These are phyloP conservation scores for Sialis lutaria DNA, from an alignment of 2,888 invertebrate genomes.

Conservation along the genomic window DNA sequence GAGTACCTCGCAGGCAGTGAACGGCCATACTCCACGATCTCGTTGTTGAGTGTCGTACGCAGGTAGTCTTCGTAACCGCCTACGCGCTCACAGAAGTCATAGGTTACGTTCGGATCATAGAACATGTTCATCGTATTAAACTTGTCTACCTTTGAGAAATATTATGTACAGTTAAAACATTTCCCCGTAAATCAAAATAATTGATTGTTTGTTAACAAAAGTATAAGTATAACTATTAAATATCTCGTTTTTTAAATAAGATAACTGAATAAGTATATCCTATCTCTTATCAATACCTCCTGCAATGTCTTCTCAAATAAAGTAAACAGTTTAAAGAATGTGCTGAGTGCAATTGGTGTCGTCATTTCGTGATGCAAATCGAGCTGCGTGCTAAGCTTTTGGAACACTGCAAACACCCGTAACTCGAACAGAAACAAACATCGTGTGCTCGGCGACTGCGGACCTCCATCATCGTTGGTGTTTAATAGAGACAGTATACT, in stretches of 20 bases:
- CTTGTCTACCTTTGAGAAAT: too few species aligned
- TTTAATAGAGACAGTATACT: neutral
- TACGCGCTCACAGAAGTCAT: conserved; percentile 4
- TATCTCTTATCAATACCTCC: neutral
- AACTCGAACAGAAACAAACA: conserved; percentile 2
- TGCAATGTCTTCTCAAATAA: neutral
- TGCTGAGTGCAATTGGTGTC: conserved; percentile 1
- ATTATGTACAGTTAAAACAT: too few species aligned
- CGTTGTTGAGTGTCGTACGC: neutral
- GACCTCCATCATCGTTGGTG: neutral
- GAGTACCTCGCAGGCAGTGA: too few species aligned
- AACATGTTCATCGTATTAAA: too few species aligned
- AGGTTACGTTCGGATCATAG: neutral
- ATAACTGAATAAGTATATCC: neutral
- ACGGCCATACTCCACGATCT: neutral
- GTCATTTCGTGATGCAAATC: conserved; percentile 1
- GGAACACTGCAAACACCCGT: conserved; percentile 1
- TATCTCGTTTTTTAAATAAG: too few species aligned
- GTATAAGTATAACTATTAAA: too few species aligned
- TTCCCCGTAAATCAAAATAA: too few species aligned
- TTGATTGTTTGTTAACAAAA: too few species aligned
- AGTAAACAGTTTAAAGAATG: conserved; percentile 1
- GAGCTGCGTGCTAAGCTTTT: conserved; percentile 3
- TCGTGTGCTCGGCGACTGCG: neutral
- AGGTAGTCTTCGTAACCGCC: conserved; percentile 4